These are phyloP conservation scores for Cylindroiulus punctatus DNA, from an alignment of 2,888 invertebrate species.

Conservation along the genomic window DNA sequence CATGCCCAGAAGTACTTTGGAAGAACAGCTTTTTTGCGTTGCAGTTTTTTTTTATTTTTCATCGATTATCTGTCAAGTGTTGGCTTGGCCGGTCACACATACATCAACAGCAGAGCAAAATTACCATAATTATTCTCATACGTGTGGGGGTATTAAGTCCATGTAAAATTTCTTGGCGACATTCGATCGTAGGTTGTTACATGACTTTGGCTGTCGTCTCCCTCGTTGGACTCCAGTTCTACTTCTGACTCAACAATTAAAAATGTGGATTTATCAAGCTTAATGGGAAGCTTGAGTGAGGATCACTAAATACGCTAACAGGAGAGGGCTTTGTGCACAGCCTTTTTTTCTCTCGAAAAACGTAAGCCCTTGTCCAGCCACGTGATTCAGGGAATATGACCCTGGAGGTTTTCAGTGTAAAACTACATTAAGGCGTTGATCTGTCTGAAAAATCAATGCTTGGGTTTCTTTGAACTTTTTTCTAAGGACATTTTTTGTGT, in stretches of 20 bases:
- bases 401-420: conserved; percentile 13
- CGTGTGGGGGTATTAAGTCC: background rate
- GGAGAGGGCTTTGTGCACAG: background rate
- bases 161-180: background rate
- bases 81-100: background rate
- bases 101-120: background rate
- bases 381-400: conserved; percentile 17
- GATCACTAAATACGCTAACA: background rate
- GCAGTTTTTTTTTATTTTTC: background rate
- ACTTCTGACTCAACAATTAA: conserved; percentile 1
- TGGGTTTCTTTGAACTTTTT: conserved; percentile 20
- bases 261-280: background rate
- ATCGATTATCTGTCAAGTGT: conserved; percentile 1
- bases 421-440: conserved; percentile 34
- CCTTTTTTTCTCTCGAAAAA: background rate
- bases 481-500: background rate
- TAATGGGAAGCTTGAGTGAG: background rate
- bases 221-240: background rate
- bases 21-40: background rate
- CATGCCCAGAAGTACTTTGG: background rate
- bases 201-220: background rate
- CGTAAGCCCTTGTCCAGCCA: background rate
- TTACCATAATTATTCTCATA: conserved; percentile 22
- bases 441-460: conserved; percentile 36
- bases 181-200: background rate